phyloP scores from a whole-genome alignment of 1,140 invertebrate genomes.

The Leptinotarsa lineolata region DNA sequence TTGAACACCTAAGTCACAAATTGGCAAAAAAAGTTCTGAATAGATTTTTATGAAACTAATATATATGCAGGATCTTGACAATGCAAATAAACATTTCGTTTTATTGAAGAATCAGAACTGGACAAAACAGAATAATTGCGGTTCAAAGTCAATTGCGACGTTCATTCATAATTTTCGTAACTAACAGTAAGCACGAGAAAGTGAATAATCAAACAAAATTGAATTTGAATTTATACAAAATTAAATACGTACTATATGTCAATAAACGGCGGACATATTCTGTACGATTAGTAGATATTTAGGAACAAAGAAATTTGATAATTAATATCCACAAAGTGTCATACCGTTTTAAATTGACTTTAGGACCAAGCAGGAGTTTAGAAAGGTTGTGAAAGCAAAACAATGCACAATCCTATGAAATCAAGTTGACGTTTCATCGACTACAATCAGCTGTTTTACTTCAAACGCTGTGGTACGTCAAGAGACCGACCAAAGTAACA shows the following conservation, averaged over 20 bases:
- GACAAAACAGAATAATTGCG: neutral
- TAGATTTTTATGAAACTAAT: no score
- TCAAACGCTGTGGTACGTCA: conserved; percentile 39
- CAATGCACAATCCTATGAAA: conserved; percentile 22
- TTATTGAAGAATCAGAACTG: conserved; percentile 10
- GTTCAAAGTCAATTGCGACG: neutral
- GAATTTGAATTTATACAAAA: conserved; percentile 18
- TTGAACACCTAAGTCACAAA: no score
- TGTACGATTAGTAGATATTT: conserved; percentile 36
- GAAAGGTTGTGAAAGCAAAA: conserved; percentile 11
- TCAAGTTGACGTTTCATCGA: conserved; percentile 13
- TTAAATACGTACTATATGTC: conserved; percentile 39
- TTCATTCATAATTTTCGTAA: neutral
- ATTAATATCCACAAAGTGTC: neutral
- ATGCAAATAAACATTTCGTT: neutral
- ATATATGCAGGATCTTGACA: no score
- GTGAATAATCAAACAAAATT: neutral
- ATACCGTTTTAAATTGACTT: neutral
- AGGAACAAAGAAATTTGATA: conserved; percentile 31
- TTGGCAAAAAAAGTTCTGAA: no score
- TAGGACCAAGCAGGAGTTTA: conserved; percentile 7
- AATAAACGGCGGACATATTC: conserved; percentile 41
- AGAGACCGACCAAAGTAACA: conserved; percentile 22
- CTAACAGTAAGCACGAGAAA: no score
- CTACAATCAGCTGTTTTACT: conserved; percentile 49